Base-by-base conservation (phyloP, 2,797 vertebrate genomes). In the Streptopelia turtur region DNA sequence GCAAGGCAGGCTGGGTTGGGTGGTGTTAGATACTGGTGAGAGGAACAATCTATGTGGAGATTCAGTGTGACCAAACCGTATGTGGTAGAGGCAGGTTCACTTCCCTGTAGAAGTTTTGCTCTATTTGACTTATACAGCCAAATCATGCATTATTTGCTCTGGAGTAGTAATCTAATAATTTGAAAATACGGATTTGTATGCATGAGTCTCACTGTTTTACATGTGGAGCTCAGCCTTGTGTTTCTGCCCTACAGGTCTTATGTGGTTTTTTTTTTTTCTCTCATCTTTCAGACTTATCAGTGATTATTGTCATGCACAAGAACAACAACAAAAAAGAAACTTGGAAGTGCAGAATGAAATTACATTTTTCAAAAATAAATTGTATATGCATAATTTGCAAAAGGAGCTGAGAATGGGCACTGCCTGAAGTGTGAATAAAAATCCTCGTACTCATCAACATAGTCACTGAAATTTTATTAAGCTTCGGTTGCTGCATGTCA, bases 401-500 rank as follows among this genome's bases (percentile, higher is more conserved):
- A 87, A 92, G 53, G 35, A 94, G 3, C 24, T 89, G 39, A 89
- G 61, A 94, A 64, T 77, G 13, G 41, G 22, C 22, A 84, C 28
- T 87, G 79, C 80, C 79, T 95, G 47, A 75, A 89, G 56, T 76
- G 56, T 81, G 64, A 94, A 93, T 95, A 95, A 88, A 83, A 96
- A 83, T 60, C 12, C 10, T 80, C 9, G 71, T 61, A 87, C 49
- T 93, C 68, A 94, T 95, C 80, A 93, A 22, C 63, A 52, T 28
- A 89, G 87, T 75, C 80, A 72, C 28, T 61, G 74, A 94, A 55
- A 96, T 68, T 86, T 95, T 93, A 82, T 97, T 91, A 93, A 85
- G 33, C 18, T 97, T 93, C 95, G 5, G 9, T 75, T 91, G 49
- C 53, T 87, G 50, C 5, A 7, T 30, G 35, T 93, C 75, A 79